These are phyloP conservation scores for Phocoena phocoena DNA, from an alignment of 2,113 vertebrate species.

Conservation along the genomic window DNA sequence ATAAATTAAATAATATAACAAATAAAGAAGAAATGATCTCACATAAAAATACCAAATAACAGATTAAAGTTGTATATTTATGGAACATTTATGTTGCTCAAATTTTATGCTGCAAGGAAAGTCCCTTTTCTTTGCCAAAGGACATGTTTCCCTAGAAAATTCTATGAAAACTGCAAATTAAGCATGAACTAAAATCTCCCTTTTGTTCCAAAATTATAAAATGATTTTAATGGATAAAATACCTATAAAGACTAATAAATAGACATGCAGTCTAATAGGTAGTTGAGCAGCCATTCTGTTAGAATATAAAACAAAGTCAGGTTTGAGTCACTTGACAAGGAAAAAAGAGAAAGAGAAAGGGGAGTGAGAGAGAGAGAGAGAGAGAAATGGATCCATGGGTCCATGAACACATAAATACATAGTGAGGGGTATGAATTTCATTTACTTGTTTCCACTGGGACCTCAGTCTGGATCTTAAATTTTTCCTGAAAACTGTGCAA, in stretches of 20 bases:
- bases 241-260: neutral
- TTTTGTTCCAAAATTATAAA: neutral
- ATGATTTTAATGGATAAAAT: neutral
- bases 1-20: neutral
- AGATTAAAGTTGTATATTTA: neutral
- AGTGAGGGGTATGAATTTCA: neutral
- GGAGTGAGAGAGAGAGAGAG: neutral
- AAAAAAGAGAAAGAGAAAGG: neutral
- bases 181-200: neutral
- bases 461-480: neutral
- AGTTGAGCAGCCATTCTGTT: neutral
- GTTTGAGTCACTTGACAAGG: neutral
- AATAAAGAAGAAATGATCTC: neutral
- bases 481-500: neutral
- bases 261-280: neutral
- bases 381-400: neutral
- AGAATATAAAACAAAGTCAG: neutral
- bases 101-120: neutral
- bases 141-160: neutral
- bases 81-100: neutral
- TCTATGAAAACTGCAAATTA: neutral
- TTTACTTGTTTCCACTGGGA: neutral
- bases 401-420: neutral
- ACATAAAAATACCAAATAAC: neutral
- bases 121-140: neutral